phyloP scores from a whole-genome alignment of 1,140 invertebrate genomes.

The Drosophila equinoxialis region DNA sequence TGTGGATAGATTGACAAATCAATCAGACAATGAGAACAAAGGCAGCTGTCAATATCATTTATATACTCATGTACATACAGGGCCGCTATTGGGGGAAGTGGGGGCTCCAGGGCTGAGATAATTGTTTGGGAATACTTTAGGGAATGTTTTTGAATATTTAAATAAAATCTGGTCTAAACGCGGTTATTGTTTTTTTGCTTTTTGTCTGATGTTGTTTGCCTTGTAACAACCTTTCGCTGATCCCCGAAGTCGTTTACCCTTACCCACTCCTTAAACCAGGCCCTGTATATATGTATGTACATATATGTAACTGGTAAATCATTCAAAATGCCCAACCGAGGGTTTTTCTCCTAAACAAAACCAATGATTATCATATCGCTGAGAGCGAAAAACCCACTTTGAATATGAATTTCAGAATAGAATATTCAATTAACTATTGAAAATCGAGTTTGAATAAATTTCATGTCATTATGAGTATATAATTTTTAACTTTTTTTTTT shows the following conservation, averaged over 20 bases:
- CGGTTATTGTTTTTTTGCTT: no score
- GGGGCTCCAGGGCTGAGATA: no score
- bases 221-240: no score
- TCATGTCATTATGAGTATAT: neutral
- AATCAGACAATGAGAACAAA: conserved; percentile 38
- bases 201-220: no score
- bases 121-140: no score
- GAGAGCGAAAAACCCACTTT: neutral
- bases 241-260: neutral
- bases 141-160: no score
- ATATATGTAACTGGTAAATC: neutral
- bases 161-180: no score
- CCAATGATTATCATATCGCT: neutral
- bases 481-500: neutral
- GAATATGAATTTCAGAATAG: neutral
- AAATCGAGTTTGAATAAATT: no score
- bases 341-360: neutral
- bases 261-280: neutral
- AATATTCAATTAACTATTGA: no score
- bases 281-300: neutral
- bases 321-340: conserved; percentile 29
- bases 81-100: no score
- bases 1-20: conserved; percentile 30
- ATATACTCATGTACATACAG: no score
- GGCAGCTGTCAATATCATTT: conserved; percentile 31